These are phyloP conservation scores for Ramphastos sulfuratus DNA, from an alignment of 2,113 vertebrate species.

Conservation along the genomic window DNA sequence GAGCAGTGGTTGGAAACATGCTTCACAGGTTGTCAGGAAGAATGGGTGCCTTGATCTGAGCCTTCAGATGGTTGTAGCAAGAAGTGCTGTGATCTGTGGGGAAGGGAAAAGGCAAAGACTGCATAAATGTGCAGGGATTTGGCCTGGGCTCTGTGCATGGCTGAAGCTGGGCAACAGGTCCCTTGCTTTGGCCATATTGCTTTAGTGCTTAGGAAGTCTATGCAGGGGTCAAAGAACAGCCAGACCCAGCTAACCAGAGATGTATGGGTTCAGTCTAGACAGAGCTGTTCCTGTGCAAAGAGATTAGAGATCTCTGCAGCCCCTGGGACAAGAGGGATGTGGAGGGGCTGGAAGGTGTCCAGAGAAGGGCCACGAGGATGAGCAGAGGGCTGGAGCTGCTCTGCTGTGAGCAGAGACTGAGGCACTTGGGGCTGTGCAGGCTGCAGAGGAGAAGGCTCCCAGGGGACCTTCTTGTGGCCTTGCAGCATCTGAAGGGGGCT, in stretches of 20 bases:
- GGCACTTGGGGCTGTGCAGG: too few species aligned
- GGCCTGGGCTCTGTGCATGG: neutral
- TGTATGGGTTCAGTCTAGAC: neutral
- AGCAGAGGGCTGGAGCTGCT: too few species aligned
- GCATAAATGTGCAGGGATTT: neutral
- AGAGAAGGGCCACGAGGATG: too few species aligned
- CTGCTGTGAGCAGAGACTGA: too few species aligned
- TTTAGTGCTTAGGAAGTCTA: neutral
- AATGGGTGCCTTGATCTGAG: neutral
- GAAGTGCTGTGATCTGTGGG: neutral
- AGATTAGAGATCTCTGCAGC: neutral
- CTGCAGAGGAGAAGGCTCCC: too few species aligned
- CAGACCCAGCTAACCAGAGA: neutral
- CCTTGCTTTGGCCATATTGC: neutral
- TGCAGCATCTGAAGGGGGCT: too few species aligned
- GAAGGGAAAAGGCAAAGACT: neutral
- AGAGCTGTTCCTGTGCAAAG: neutral
- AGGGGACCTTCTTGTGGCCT: too few species aligned
- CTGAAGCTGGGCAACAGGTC: neutral
- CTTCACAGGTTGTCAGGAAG: neutral
- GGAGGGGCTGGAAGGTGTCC: too few species aligned
- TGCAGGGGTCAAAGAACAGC: neutral
- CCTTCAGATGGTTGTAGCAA: neutral
- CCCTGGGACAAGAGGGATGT: too few species aligned
- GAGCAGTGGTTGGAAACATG: neutral